Conservation (phyloP, 2,888 invertebrate genomes). For the Synanthedon andrenaeformis region DNA sequence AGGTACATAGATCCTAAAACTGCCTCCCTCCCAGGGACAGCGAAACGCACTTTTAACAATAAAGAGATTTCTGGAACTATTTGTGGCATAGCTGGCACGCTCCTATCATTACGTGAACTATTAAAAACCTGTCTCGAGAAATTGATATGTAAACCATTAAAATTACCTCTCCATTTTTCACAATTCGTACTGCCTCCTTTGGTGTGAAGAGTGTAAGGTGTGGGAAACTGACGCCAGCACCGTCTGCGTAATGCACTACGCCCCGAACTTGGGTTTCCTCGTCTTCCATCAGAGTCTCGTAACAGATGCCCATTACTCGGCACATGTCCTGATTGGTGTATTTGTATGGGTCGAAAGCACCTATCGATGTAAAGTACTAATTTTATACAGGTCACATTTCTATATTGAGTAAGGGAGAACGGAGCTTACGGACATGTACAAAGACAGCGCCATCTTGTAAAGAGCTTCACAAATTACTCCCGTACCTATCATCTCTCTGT, state of each 20-base stretch:
- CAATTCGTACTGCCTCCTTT: slow-evolving; percentile 81
- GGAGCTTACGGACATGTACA: not conserved
- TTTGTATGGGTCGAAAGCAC: slow-evolving; percentile 82
- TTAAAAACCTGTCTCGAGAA: too few species aligned
- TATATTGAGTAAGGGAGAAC: too few species aligned
- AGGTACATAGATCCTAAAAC: too few species aligned
- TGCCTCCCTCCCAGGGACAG: too few species aligned
- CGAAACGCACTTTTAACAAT: too few species aligned
- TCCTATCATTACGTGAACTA: too few species aligned
- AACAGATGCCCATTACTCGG: slow-evolving; percentile 79
- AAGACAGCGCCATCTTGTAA: not conserved
- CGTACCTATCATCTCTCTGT: too few species aligned
- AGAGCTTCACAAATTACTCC: too few species aligned
- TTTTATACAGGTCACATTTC: too few species aligned
- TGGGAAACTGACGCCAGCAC: slow-evolving; percentile 79
- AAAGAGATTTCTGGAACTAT: too few species aligned
- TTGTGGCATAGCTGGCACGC: too few species aligned
- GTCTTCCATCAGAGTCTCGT: slow-evolving; percentile 84
- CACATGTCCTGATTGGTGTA: slow-evolving; percentile 84
- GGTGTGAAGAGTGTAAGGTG: slow-evolving; percentile 83
- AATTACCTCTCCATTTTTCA: slow-evolving; percentile 83
- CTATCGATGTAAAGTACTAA: slow-evolving; percentile 36
- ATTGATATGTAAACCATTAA: not conserved
- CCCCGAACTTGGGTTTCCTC: slow-evolving; percentile 85
- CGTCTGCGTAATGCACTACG: slow-evolving; percentile 82